phyloP scores from a whole-genome alignment of 2,113 vertebrate species.

The Tachuris rubrigastra region DNA sequence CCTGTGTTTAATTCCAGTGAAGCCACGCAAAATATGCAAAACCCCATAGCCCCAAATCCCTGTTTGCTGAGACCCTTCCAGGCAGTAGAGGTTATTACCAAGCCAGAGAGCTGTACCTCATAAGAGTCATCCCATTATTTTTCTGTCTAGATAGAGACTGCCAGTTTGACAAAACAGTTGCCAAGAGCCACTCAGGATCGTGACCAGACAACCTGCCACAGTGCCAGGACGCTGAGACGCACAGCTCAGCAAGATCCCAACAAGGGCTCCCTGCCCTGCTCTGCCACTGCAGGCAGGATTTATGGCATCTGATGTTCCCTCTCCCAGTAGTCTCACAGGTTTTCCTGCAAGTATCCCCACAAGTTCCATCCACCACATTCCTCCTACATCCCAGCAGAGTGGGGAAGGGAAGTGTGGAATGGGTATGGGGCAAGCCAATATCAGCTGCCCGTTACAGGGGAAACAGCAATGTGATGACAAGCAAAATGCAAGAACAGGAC shows the following conservation, averaged over 20 bases:
- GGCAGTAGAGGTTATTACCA: background rate
- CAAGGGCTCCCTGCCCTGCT: background rate
- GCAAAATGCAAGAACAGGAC: background rate
- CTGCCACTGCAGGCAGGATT: background rate
- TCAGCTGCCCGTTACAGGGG: background rate
- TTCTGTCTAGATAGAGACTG: background rate
- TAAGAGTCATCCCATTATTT: background rate
- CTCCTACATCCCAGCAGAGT: background rate
- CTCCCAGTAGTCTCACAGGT: background rate
- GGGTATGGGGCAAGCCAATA: background rate
- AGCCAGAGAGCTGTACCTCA: background rate
- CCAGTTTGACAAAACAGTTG: background rate
- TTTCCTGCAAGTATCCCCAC: background rate
- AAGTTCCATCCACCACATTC: background rate
- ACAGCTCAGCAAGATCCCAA: fast-evolving
- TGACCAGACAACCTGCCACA: background rate
- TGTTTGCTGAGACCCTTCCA: background rate
- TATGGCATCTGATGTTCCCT: background rate
- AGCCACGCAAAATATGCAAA: background rate
- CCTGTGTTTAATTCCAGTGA: background rate
- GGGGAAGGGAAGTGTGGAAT: background rate
- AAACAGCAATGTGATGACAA: background rate
- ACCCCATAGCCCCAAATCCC: background rate
- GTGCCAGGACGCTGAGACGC: background rate
- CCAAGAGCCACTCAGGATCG: background rate